Percentiles rank a stretch among this genome's conserved stretches.
These are phyloP conservation scores for Arrhopalites spinosus DNA, from an alignment of 2,888 invertebrate species.

Conservation along the genomic window DNA sequence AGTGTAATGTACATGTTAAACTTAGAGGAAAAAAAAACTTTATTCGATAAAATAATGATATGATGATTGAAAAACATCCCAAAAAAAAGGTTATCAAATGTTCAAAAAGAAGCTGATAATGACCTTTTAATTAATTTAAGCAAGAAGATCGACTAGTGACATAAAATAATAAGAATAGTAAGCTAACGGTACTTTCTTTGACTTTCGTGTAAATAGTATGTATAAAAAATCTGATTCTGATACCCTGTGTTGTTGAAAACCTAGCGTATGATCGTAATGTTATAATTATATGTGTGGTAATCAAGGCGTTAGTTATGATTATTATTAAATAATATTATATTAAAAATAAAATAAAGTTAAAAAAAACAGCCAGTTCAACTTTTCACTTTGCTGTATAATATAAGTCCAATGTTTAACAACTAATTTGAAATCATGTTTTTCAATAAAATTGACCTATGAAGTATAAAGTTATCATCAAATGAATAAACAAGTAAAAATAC, in stretches of 20 bases:
- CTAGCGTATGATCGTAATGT: slow-evolving; percentile 2
- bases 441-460: slow-evolving; percentile 7
- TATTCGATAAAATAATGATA: slow-evolving; percentile 3
- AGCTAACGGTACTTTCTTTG: slow-evolving; percentile 4
- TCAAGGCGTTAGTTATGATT: neutral
- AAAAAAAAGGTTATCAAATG: slow-evolving; percentile 3
- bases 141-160: neutral
- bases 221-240: neutral
- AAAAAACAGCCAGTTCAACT: slow-evolving; percentile 2
- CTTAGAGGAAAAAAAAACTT: neutral
- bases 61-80: neutral
- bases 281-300: neutral
- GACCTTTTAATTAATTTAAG: neutral
- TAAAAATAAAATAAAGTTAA: neutral
- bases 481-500: neutral
- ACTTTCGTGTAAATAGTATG: neutral
- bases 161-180: neutral
- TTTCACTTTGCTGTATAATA: slow-evolving; percentile 1
- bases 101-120: slow-evolving; percentile 12
- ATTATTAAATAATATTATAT: no score
- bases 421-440: slow-evolving; percentile 7
- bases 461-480: neutral
- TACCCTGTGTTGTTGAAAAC: slow-evolving; percentile 4
- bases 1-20: neutral
- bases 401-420: slow-evolving; percentile 4